These are phyloP conservation scores for Scarus forsteni DNA, from an alignment of 2,797 vertebrate genomes.

Conservation along the genomic window DNA sequence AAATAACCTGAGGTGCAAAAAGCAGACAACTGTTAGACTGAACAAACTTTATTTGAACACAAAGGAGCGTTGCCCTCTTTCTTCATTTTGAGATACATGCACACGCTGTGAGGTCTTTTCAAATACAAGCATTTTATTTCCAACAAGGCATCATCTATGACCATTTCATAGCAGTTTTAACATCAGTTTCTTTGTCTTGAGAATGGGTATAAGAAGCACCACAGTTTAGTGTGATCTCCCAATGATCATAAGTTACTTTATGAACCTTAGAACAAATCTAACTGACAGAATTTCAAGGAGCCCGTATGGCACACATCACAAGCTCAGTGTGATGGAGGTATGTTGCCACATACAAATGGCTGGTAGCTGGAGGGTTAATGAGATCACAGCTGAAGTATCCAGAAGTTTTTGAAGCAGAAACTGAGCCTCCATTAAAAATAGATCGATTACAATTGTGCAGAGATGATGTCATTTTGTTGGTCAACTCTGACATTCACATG, in stretches of 20 bases:
- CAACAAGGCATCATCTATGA: too few species aligned
- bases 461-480: too few species aligned
- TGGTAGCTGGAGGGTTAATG: background rate
- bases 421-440: background rate
- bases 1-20: conserved; percentile 66
- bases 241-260: conserved; percentile 6
- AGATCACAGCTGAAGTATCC: background rate
- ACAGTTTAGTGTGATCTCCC: background rate
- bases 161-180: too few species aligned
- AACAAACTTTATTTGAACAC: background rate
- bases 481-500: too few species aligned
- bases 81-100: background rate
- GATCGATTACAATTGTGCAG: too few species aligned
- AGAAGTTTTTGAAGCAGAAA: background rate
- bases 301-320: background rate
- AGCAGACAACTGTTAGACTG: background rate
- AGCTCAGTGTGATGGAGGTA: background rate
- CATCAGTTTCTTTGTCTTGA: background rate
- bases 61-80: background rate
- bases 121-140: too few species aligned
- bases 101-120: background rate
- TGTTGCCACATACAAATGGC: background rate
- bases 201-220: background rate
- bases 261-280: background rate
- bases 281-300: background rate